Base-by-base conservation (phyloP, 2,113 vertebrate species). In the Heterotis niloticus region DNA sequence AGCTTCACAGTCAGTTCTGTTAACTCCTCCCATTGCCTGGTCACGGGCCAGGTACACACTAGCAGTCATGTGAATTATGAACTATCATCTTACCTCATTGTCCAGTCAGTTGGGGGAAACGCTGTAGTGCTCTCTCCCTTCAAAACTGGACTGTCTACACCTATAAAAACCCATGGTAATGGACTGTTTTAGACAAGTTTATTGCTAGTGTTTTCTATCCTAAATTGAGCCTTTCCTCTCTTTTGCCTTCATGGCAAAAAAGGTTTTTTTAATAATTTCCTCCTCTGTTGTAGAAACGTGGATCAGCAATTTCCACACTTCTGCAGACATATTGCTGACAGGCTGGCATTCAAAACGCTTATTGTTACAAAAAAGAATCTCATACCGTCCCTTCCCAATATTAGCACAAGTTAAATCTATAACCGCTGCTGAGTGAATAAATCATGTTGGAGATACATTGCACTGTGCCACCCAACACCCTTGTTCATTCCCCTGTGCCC, bases 301-400 rank as follows among this genome's bases (percentile, higher is more conserved):
- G 80, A 77, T 83, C 70, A 75, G 74, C 84, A 73, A 75, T 78
- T 74, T 14, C 79, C 76, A 80, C 81, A 76, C 76, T 73, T 82
- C 79, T 80, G n/a, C 76, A 13, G 78, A 80, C 73, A 77, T 82
- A 83, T 52, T 83, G 83, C 83, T 84, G 85, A 86, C 81, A 75
- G 81, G 77, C 80, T 56, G 56, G 77, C 79, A 68, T 78, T 78
- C 76, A 79, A 82, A 84, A 72, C 83, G 83, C 83, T 84, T 86
- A 83, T 80, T 64, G 75, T 79, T 75, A 79, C 83, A 84, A 81
- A 84, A 86, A 83, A 64, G 72, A n/a, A 17, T 24, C 72, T 56
- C 54, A n/a, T 29, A 75, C 81, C 82, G 76, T 83, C 67, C 80
- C 68, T 66, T 13, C 62, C 68, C 66, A 83, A 80, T 83, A 83